A percentile compares a stretch with the other conserved stretches of the same genome.
These are phyloP conservation scores for Corythoichthys intestinalis DNA, from an alignment of 2,113 vertebrate genomes.

Conservation along the genomic window DNA sequence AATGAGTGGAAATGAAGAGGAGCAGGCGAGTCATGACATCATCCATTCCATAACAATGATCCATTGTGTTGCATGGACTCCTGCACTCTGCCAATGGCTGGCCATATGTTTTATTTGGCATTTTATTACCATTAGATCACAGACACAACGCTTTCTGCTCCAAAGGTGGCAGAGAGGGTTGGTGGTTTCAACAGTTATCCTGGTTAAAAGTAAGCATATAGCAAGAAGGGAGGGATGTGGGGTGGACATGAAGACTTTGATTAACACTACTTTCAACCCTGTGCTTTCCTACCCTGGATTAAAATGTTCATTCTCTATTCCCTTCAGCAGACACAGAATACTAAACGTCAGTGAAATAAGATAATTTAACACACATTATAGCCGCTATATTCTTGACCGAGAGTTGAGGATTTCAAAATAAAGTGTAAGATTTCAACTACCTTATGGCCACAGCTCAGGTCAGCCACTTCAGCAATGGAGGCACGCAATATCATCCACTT, in stretches of 20 bases:
- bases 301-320: conserved; percentile 61
- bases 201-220: conserved; percentile 44
- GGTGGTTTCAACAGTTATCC: conserved; percentile 15
- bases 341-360: conserved; percentile 63
- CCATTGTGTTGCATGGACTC: conserved; percentile 67
- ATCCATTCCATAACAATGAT: conserved; percentile 76
- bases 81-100: conserved; percentile 64
- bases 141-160: conserved; percentile 59
- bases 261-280: conserved; percentile 42
- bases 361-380: conserved; percentile 59
- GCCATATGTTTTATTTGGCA: conserved; percentile 76
- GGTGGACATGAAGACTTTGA: conserved; percentile 42
- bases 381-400: conserved; percentile 37
- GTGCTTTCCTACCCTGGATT: conserved; percentile 60
- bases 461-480: not conserved
- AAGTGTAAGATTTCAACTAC: not conserved
- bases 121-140: conserved; percentile 81
- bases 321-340: conserved; percentile 52
- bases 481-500: not conserved
- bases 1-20: conserved; percentile 42
- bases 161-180: conserved; percentile 56
- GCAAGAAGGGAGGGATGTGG: conserved; percentile 35
- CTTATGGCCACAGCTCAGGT: conserved; percentile 3
- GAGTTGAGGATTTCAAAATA: conserved; percentile 15
- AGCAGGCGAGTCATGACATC: conserved; percentile 68